Base-by-base conservation (phyloP, 2,113 vertebrate genomes). In the Carassius carassius region DNA sequence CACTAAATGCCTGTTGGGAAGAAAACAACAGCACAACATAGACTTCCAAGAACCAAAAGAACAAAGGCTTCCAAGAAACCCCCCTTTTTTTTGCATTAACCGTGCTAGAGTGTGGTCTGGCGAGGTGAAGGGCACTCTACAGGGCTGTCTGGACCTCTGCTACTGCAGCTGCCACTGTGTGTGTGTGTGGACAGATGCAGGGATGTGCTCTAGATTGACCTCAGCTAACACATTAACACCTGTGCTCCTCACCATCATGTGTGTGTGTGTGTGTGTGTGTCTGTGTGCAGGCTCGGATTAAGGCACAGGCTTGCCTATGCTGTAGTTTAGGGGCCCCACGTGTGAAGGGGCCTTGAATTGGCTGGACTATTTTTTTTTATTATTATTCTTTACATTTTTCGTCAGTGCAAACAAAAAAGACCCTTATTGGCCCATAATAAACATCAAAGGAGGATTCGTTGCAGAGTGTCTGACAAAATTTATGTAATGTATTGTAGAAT, bases 171-270 rank as follows among this genome's bases (percentile, higher is more conserved):
- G 63, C 63, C 3, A 14, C 0, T 12, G 37, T 17, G 51, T 51
- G 49, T 56, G 25, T 56, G 54, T 25, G 54, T 78, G 56, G 56
- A 80, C 23, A 67, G 41, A 81, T 67, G 17, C 60, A 67, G 41
- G 3, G 75, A 78, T 78, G 4, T 13, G 54, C 29, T 37, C 76
- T 58, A 4, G 23, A 82, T 5, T 72, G 49, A 58, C 81, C 47
- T 72, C 65, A 17, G 13, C 47, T 56, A 58, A 72, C 19, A 69
- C 60, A 80, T 21, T 44, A 25, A 17, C n/a, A 19, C 78, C 62
- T 49, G n/a, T 6, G n/a, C 37, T 81, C 3, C 13, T 67, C 60
- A 11, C 41, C 44, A 65, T 80, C 7, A 5, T 60, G 4, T 58
- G 16, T 35, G 21, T 47, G n/a, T 79, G 32, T 65, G 58, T 65